A percentile compares a stretch with the other conserved stretches of the same genome.
These are phyloP conservation scores for Epinephelus malabaricus DNA, from an alignment of 2,797 vertebrate species.

Conservation along the genomic window DNA sequence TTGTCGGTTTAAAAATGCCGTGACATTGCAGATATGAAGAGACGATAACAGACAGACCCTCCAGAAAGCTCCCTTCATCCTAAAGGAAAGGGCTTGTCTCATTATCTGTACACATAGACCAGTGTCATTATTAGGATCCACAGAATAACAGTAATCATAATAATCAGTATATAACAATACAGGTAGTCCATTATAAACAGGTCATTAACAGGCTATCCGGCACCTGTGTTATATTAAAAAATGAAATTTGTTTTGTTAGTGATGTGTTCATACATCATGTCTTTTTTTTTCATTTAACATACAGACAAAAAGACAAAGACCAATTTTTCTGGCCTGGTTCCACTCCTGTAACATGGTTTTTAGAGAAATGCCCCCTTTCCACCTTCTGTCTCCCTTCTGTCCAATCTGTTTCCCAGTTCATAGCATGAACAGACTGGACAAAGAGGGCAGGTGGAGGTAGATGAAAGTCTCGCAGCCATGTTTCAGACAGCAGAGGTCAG, in stretches of 20 bases:
- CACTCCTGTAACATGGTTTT: constrained; percentile 66
- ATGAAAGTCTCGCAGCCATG: constrained; percentile 39
- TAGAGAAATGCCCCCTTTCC: constrained; percentile 33
- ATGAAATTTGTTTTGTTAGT: constrained; percentile 64
- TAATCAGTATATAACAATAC: constrained; percentile 78
- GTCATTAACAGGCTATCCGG: constrained; percentile 85
- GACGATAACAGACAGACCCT: constrained; percentile 81
- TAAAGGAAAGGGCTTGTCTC: constrained; percentile 72
- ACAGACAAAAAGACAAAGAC: constrained; percentile 79
- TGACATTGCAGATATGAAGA: constrained; percentile 48
- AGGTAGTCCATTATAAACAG: constrained; percentile 79
- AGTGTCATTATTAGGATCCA: constrained; percentile 76
- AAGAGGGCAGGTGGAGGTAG: constrained; percentile 50
- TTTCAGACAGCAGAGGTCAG: constrained; percentile 63
- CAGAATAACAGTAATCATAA: constrained; percentile 75
- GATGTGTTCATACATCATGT: constrained; percentile 73
- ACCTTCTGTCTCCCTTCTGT: constrained; percentile 29
- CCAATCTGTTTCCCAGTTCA: constrained; percentile 28
- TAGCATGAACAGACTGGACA: constrained; percentile 29
- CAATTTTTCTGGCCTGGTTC: constrained; percentile 56
- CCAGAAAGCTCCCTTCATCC: constrained; percentile 70
- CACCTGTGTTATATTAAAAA: constrained; percentile 81
- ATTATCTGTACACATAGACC: constrained; percentile 77
- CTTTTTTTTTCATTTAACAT: constrained; percentile 68
- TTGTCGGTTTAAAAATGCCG: constrained; percentile 42